Base-by-base conservation (phyloP, 2,113 vertebrate genomes). In the Rhadina sibilatrix region DNA sequence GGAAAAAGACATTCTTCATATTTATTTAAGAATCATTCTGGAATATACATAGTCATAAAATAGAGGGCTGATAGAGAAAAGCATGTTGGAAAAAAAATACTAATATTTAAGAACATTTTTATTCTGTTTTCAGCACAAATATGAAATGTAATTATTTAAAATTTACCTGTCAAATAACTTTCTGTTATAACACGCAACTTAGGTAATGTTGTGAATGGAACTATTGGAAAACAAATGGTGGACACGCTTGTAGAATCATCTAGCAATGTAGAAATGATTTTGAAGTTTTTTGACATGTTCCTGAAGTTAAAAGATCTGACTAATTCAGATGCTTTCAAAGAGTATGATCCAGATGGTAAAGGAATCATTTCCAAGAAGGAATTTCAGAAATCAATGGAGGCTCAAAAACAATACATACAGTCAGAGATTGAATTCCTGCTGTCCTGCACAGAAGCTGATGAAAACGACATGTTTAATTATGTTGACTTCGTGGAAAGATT, bases 261-360 rank as follows among this genome's bases (percentile, higher is more conserved):
- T 38, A 99, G 98, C 97, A 99, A 99, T 53, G 99, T 99, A 93
- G 99, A 99, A 98, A 99, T 99, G 99, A 99, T 99, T 96, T 98
- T 99, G 61, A 99, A 99, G 95, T 99, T 99, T 97, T 99, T 99
- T 75, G 99, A 99, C 97, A 99, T 99, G 99, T 99, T 99, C 97
- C 99, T 99, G 84, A 99, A 99, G 97, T 97, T 99, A 94, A 99
- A 99, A 97, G 99, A 99, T 94, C 98, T 99, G 94, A 99, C 99
- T 49, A 99, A 98, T 75, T 99, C 99, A 10, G 99, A 99, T 88
- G 98, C 98, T 96, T 99, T 99, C 96, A 99, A 99, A 97, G 99
- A 99, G 77, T 98, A 99, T 37, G 99, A 99, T 92, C 97, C 98
- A 3, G 99, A 99, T 77, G 98, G 98, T 70, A 99, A 99, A 98